Conservation (phyloP, 2,797 vertebrate species). For the Scleropages formosus region DNA sequence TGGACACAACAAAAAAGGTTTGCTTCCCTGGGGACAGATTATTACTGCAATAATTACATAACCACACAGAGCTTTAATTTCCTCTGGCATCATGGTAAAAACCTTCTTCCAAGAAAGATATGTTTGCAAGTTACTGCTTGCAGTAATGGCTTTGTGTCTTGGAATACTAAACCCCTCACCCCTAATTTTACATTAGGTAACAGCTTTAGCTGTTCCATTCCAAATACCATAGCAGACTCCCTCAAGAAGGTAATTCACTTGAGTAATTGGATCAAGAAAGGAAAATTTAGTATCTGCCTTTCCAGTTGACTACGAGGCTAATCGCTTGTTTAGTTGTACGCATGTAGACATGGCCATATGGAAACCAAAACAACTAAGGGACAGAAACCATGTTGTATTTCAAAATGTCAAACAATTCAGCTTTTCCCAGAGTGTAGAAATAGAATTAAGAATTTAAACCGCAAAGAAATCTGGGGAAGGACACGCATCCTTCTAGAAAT, state of each 20-base stretch:
- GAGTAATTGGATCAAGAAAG: conserved; percentile 78
- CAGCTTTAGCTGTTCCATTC: conserved; percentile 53
- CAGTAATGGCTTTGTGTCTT: conserved; percentile 34
- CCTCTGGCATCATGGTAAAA: conserved; percentile 57
- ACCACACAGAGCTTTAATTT: conserved; percentile 53
- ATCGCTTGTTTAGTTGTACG: conserved; percentile 84
- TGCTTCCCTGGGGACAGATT: too few species aligned
- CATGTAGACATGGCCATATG: conserved; percentile 75
- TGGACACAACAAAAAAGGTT: too few species aligned
- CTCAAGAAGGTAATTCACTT: conserved; percentile 72
- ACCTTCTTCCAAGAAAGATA: conserved; percentile 56
- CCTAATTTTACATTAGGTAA: conserved; percentile 56
- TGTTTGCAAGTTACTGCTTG: conserved; percentile 41
- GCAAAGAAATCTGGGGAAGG: too few species aligned
- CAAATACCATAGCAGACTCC: conserved; percentile 59
- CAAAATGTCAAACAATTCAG: too few species aligned
- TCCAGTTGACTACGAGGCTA: conserved; percentile 79
- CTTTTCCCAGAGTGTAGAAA: too few species aligned
- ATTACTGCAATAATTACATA: conserved; percentile 47
- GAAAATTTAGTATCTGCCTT: conserved; percentile 73
- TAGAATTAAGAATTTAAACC: too few species aligned
- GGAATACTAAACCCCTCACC: conserved; percentile 46
- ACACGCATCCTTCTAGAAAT: too few species aligned
- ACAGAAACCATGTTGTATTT: too few species aligned
- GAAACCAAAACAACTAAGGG: conserved; percentile 74